Base-by-base conservation (phyloP, 2,888 invertebrate genomes). In the Junonia oenone region DNA sequence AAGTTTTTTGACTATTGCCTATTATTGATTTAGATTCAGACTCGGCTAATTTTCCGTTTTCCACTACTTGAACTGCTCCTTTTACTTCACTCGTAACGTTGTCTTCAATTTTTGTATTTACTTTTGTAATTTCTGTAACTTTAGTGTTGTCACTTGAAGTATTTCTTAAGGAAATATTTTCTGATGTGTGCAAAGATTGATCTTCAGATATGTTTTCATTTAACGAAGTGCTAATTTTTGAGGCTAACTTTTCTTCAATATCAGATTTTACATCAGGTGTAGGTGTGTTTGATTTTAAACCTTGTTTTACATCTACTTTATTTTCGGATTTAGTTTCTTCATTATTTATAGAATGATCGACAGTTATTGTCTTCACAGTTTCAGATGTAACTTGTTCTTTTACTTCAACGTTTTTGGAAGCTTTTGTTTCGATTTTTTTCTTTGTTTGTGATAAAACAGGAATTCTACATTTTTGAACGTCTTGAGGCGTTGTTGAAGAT, bases 401-500 rank as follows among this genome's bases (percentile, higher is more conserved):
- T 8, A 43, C 13, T 14, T 47, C 14, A 1, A 19, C 22, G 14
- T 40, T 40, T 22, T 6, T 33, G 5, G 22, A 33, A 47, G 37
- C 15, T 26, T 40, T 15, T 6, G 14, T 26, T 47, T 52, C 37
- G n/a, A 26, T 5, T 40, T 40, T 47, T 22, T 54, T 46, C 5
- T 31, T 48, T 22, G 22, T 33, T 15, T 52, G 19, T 0, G 15
- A 22, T 31, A 14, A 40, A 11, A 54, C 40, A n/a, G 47, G 48
- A 14, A 57, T 53, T 37, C 48, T 52, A 37, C 45, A 17, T 11
- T 48, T 52, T 43, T 45, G 5, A 1, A 38, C 2, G 27, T 53
- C 52, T 29, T 31, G 19, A 38, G 27, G 19, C 17, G 47, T 40
- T 33, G 4, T n/a, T 2, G n/a, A 3, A 33, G 22, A 3, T 22